Percentiles rank a stretch among this genome's conserved stretches.
phyloP scores from a whole-genome alignment of 2,113 vertebrate genomes.

The Odocoileus hemionus region DNA sequence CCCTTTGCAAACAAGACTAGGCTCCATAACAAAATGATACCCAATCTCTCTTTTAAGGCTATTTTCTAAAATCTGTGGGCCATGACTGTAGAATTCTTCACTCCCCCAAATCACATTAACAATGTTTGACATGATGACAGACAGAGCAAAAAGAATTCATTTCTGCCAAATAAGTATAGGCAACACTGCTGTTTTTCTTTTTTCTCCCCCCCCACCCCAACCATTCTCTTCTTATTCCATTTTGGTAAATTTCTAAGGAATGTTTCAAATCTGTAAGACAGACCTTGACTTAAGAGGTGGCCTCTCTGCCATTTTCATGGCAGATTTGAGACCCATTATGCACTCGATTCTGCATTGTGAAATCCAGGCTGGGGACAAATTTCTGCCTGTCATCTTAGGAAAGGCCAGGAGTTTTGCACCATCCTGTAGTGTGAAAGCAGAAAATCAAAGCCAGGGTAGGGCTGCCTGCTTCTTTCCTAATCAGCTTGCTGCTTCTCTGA shows the following conservation, averaged over 20 bases:
- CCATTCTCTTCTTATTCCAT: slow-evolving; percentile 11
- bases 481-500: slow-evolving; percentile 14
- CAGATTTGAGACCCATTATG: neutral
- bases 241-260: slow-evolving; percentile 37
- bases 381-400: slow-evolving; percentile 78
- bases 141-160: slow-evolving; percentile 37
- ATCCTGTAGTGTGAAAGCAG: slow-evolving; percentile 58
- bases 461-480: slow-evolving; percentile 12
- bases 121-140: slow-evolving; percentile 24
- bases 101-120: slow-evolving; percentile 37
- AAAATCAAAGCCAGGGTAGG: slow-evolving; percentile 44
- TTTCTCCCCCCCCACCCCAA: neutral
- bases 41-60: neutral
- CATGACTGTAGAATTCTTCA: slow-evolving; percentile 37
- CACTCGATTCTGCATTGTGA: neutral
- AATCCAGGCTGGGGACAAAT: slow-evolving; percentile 39
- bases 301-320: neutral
- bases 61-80: slow-evolving; percentile 39
- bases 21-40: slow-evolving; percentile 21
- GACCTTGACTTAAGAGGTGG: neutral
- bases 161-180: slow-evolving; percentile 8
- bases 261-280: neutral
- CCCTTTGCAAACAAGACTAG: slow-evolving; percentile 35
- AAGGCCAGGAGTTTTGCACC: slow-evolving; percentile 67
- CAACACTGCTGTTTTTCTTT: neutral